Base-by-base conservation (phyloP, 2,888 invertebrate species). In the Nemotelus pantherinus region DNA sequence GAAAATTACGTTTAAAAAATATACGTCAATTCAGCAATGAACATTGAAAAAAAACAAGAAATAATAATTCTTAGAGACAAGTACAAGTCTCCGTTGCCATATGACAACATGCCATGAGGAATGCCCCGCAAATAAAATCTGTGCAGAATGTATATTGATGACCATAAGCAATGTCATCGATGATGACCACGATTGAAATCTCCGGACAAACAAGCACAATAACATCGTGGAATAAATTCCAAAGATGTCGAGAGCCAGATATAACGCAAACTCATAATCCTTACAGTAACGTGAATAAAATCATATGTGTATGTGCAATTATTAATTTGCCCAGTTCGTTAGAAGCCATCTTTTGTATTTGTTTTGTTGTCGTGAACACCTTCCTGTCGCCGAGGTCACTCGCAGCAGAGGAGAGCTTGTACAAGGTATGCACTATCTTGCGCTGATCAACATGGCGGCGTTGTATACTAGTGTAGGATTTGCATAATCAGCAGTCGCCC, bases 401-500 rank as follows among this genome's bases (percentile, higher is more conserved):
- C 47, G 2, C 2, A n/a, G 65, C 47, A 45, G 3, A 65, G 47
- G 63, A 43, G 47, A 10, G n/a, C 65, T 7, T 2, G 44, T 65
- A n/a, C 10, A 65, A 3, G n/a, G 41, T 44, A 47, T 47, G 43
- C 44, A 45, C 44, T 41, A 74, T 74, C 63, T 64, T 45, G 6
- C 25, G 47, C 44, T 71, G 58, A 41, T 44, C 57, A 43, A 4
- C 41, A 39, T n/a, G n/a, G 25, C 25, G 25, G 25, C 25, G 25
- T 0, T 25, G 25, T 25, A 1, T 25, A 25, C 25, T 25, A 53
- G 25, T 76, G 55, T 76, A 76, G 64, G 65, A 55, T 41, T 4
- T 25, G 44, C 60, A 50, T 44, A 50, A 64, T 75, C 60, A 50
- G 82, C 81, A 68, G 60, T 50, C 76, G 75, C 77, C 77, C 74